Percentiles rank a stretch among this genome's conserved stretches.
These are phyloP conservation scores for Styela clava DNA, from an alignment of 23 tunicate genomes.

Conservation along the genomic window DNA sequence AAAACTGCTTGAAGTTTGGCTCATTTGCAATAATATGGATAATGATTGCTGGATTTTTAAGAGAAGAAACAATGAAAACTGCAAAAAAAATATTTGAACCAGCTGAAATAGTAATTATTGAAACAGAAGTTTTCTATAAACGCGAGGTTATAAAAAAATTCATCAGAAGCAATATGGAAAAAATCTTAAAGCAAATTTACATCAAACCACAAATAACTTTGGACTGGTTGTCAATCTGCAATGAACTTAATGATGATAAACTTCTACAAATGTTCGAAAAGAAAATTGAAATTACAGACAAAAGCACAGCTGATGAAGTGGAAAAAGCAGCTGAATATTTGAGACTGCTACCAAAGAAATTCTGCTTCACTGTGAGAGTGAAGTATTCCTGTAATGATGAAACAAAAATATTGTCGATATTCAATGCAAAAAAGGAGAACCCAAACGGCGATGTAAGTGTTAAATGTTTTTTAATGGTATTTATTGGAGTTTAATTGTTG, in stretches of 20 bases:
- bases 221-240: background rate
- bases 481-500: too few species aligned
- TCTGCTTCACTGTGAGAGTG: background rate
- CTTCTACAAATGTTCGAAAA: background rate
- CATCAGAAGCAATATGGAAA: background rate
- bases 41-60: background rate
- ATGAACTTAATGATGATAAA: background rate
- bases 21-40: background rate
- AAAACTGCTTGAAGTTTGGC: background rate
- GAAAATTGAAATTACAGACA: background rate
- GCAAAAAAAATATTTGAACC: background rate
- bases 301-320: background rate
- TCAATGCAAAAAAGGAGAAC: background rate
- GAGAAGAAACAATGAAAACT: background rate
- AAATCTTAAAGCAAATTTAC: background rate
- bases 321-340: background rate
- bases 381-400: background rate
- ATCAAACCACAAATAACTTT: background rate
- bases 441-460: too few species aligned
- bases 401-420: background rate
- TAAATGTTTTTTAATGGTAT: too few species aligned
- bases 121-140: background rate
- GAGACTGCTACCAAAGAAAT: background rate
- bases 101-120: background rate
- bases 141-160: background rate